These are phyloP conservation scores for Epinephelus awoara DNA, from an alignment of 2,797 vertebrate genomes.

Conservation along the genomic window DNA sequence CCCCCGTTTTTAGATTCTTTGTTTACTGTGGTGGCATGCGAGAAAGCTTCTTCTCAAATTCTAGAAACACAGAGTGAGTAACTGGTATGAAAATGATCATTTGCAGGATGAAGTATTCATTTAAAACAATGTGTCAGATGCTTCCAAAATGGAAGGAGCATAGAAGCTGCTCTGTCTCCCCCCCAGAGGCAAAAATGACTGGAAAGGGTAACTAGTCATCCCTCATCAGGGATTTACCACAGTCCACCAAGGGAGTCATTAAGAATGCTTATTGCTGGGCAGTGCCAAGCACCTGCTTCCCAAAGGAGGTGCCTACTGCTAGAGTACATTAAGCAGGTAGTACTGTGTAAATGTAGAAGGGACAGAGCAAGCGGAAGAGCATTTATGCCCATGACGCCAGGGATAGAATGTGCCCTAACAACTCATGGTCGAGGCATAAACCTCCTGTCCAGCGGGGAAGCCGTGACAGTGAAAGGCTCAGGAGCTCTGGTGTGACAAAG, in stretches of 20 bases:
- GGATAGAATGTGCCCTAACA: neutral
- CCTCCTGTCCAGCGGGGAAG: neutral
- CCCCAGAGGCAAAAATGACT: slow-evolving; percentile 3
- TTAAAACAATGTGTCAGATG: neutral
- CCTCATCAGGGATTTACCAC: slow-evolving; percentile 24
- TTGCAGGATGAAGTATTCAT: too few relatives aligned
- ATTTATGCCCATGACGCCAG: neutral
- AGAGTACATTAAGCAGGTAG: slow-evolving; percentile 25
- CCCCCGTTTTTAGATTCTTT: too few relatives aligned
- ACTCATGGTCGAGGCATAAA: neutral
- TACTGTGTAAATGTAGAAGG: slow-evolving; percentile 21
- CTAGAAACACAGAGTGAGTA: too few relatives aligned
- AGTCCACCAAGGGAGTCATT: slow-evolving; percentile 40
- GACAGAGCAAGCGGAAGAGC: slow-evolving; percentile 6
- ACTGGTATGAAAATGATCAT: too few relatives aligned
- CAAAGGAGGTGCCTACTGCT: slow-evolving; percentile 21
- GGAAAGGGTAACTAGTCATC: slow-evolving; percentile 29
- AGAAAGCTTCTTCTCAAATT: too few relatives aligned
- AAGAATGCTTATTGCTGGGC: slow-evolving; percentile 38
- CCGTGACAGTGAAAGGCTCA: neutral
- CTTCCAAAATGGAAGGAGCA: neutral
- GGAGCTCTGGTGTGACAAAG: neutral
- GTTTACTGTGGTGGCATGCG: too few relatives aligned
- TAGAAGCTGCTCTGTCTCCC: neutral
- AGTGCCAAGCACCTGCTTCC: slow-evolving; percentile 26